These are phyloP conservation scores for Centrocercus urophasianus DNA, from an alignment of 2,113 vertebrate genomes.

Conservation along the genomic window DNA sequence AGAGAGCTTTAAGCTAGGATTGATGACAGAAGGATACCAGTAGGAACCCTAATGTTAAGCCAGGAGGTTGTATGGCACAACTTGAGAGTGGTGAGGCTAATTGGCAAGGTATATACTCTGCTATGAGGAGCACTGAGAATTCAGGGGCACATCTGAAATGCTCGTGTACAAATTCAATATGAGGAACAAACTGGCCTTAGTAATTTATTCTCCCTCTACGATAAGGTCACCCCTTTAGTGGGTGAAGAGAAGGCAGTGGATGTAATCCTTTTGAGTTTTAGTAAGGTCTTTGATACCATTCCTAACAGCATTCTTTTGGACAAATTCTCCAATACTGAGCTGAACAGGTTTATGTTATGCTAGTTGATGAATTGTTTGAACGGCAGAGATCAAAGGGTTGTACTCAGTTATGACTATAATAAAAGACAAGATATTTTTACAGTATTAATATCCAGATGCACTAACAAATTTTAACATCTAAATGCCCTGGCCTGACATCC, in stretches of 20 bases:
- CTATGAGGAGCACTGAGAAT: background rate
- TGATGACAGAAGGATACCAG: background rate
- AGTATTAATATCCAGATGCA: background rate
- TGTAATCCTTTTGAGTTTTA: background rate
- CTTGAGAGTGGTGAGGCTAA: background rate
- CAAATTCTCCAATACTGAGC: background rate
- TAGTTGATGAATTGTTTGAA: background rate
- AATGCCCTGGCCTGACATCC: too few species aligned
- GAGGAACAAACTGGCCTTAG: background rate
- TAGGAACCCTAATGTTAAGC: background rate
- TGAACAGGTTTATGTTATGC: background rate
- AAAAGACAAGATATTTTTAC: background rate
- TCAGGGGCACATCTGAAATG: background rate
- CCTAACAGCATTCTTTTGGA: too few species aligned
- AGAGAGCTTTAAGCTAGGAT: too few species aligned
- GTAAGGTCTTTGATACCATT: too few species aligned
- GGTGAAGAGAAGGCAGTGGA: background rate
- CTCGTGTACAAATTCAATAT: too few species aligned
- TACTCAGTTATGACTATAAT: background rate
- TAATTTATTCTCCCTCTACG: background rate
- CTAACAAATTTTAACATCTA: background rate
- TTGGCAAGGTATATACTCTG: background rate
- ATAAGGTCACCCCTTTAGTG: background rate
- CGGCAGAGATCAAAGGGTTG: background rate
- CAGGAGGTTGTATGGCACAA: background rate